Base-by-base conservation (phyloP, 2,888 invertebrate genomes). In the Norana najaformis region DNA sequence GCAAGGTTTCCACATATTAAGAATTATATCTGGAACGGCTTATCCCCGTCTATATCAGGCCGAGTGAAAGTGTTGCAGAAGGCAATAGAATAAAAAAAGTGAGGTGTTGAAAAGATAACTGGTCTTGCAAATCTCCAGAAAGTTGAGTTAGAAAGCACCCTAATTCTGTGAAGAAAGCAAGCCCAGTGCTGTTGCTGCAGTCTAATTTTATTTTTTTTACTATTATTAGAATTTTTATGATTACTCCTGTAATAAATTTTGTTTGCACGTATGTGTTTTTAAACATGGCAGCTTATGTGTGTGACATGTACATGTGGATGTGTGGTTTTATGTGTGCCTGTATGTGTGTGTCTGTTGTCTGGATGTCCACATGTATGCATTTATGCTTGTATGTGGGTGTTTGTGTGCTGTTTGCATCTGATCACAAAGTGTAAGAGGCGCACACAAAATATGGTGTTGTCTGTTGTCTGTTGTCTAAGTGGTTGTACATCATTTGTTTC, bases 401-500 rank as follows among this genome's bases (percentile, higher is more conserved):
- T 47, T 20, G 47, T 47, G 47, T 47, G 47, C 47, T 47, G 47
- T 47, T 14, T 53, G 69, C 30, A n/a, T 69, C 69, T 69, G 69
- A 69, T 69, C 69, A 8, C 69, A n/a, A 69, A n/a, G 30, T 13
- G 16, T n/a, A 69, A 69, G 23, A 23, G 23, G 47, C 47, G 23
- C 1, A n/a, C n/a, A n/a, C 6, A n/a, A 69, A 69, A 69, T 47
- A 69, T 13, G 53, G 53, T 53, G 13, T 5, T 53, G 11, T n/a
- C 6, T 69, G 69, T 69, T n/a, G 23, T 69, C n/a, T 69, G 1
- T 69, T 69, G 69, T 69, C n/a, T 69, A 69, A 69, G 69, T 16
- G n/a, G 30, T n/a, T 69, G n/a, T 13, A 69, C 30, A 41, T 85
- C 30, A 88, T 88, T 88, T 47, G 47, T 88, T 88, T 88, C 39